phyloP scores from a whole-genome alignment of 2,888 invertebrate species.

The Caprella mutica region DNA sequence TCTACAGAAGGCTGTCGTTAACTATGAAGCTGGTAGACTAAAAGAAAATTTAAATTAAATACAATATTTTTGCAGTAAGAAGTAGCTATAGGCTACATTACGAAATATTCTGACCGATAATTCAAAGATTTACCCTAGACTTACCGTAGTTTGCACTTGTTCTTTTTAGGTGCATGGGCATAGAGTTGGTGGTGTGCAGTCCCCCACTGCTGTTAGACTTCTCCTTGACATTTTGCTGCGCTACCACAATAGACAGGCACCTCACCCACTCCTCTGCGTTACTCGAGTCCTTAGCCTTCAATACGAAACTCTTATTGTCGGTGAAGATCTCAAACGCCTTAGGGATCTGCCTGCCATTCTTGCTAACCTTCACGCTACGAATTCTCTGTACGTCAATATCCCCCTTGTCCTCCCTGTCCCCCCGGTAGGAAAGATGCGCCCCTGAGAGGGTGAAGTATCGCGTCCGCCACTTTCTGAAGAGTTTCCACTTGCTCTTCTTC shows the following conservation, averaged over 20 bases:
- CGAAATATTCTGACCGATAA: too few relatives aligned
- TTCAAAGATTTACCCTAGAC: too few relatives aligned
- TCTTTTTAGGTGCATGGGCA: neutral
- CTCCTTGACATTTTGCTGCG: constrained; percentile 59
- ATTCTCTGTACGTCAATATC: constrained; percentile 81
- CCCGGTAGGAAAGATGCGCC: constrained; percentile 75
- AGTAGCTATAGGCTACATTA: too few relatives aligned
- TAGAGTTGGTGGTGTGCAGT: constrained; percentile 4
- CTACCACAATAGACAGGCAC: constrained; percentile 82
- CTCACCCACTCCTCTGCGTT: constrained; percentile 95
- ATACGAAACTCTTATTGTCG: constrained; percentile 70
- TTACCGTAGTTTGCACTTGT: too few relatives aligned
- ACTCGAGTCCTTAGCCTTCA: constrained; percentile 87
- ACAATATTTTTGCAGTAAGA: too few relatives aligned
- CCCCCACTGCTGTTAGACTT: constrained; percentile 3
- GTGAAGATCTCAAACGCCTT: constrained; percentile 96
- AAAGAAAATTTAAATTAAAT: too few relatives aligned
- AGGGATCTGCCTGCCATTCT: constrained; percentile 81
- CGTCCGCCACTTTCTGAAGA: constrained; percentile 84
- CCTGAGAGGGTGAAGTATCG: constrained; percentile 88
- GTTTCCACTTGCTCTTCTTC: constrained; percentile 81
- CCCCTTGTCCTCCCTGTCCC: constrained; percentile 46
- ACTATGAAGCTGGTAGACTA: too few relatives aligned
- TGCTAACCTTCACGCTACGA: constrained; percentile 82
- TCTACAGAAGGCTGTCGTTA: too few relatives aligned